Percentiles rank a stretch among this genome's conserved stretches.
Evolutionary conservation across 2,888 invertebrate species (phyloP).

Genomic region (Rosalia funebris): DNA sequence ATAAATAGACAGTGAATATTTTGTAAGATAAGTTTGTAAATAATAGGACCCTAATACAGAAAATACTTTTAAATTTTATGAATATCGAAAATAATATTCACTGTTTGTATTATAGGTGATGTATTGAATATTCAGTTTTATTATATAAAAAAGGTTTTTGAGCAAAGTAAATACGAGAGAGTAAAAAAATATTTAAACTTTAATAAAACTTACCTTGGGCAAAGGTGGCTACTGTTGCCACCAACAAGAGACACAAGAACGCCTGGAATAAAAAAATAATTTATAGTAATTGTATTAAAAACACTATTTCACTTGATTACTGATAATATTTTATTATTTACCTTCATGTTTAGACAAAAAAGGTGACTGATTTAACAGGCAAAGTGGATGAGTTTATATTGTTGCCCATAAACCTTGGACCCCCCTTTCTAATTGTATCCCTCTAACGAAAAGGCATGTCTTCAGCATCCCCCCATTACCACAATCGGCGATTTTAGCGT

Average conservation of each 20-base stretch:
- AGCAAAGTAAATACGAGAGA: no score
- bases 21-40: no score
- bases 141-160: no score
- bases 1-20: no score
- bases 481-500: slow-evolving; percentile 1
- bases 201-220: slow-evolving; percentile 39
- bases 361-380: slow-evolving; percentile 18
- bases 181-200: no score
- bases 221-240: slow-evolving; percentile 46
- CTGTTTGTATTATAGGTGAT: no score
- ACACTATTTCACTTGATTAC: slow-evolving; percentile 3
- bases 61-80: no score
- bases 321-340: slow-evolving; percentile 6
- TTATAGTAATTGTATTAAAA: not conserved
- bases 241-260: slow-evolving; percentile 52
- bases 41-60: no score
- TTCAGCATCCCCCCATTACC: slow-evolving; percentile 22
- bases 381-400: slow-evolving; percentile 23
- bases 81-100: no score
- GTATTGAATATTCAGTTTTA: no score
- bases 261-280: slow-evolving; percentile 48
- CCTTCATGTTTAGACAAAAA: slow-evolving; percentile 20
- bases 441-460: slow-evolving; percentile 4
- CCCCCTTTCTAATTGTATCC: slow-evolving; percentile 23
- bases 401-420: slow-evolving; percentile 10